Evolutionary conservation across 2,888 invertebrate species (phyloP).

Genomic region (Glaucopsyche alexis): DNA sequence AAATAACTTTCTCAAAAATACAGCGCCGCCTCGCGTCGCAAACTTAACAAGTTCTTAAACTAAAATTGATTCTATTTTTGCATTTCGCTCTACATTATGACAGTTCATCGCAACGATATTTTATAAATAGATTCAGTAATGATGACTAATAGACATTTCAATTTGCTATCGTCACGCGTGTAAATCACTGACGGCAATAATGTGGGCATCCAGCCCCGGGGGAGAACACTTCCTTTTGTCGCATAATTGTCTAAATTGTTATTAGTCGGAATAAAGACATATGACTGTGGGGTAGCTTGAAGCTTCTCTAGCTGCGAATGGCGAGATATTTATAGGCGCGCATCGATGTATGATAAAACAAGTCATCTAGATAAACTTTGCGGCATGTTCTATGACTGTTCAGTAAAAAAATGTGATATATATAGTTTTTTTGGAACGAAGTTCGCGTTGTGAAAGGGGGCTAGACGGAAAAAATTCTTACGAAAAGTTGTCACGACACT

Average conservation of each 20-base stretch:
- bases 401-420: background rate
- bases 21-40: too few species aligned
- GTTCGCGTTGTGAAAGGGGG: too few species aligned
- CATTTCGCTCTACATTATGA: conserved; percentile 4
- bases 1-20: too few species aligned
- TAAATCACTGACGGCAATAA: conserved; percentile 76
- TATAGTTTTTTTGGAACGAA: too few species aligned
- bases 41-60: too few species aligned
- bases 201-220: conserved; percentile 64
- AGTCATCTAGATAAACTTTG: background rate
- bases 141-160: conserved; percentile 23
- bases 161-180: conserved; percentile 54
- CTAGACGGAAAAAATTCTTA: too few species aligned
- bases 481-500: too few species aligned
- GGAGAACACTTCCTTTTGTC: conserved; percentile 75
- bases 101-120: background rate
- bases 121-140: conserved; percentile 18
- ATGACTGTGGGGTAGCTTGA: conserved; percentile 56
- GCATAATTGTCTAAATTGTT: conserved; percentile 79
- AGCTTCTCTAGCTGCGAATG: conserved; percentile 29
- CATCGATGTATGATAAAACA: conserved; percentile 9
- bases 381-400: background rate
- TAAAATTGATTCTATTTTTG: background rate
- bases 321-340: conserved; percentile 58
- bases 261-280: conserved; percentile 79